Base-by-base conservation (phyloP, 2,113 vertebrate species). In the Miniopterus natalensis region DNA sequence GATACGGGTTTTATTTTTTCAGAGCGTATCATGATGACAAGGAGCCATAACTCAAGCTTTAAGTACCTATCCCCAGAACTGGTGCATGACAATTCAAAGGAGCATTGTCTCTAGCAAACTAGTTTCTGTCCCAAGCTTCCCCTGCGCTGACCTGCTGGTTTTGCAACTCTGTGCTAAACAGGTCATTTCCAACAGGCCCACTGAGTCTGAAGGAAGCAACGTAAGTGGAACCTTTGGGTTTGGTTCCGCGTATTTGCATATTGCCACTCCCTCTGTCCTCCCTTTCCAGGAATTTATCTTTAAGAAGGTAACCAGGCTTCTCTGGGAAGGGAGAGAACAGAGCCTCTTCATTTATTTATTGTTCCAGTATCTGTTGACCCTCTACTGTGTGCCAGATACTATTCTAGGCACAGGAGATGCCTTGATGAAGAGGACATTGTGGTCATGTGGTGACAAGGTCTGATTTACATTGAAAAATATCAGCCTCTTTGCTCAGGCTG, bases 1-100 rank as follows among this genome's bases (percentile, higher is more conserved):
- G 53, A 25, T 75, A n/a, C 11, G 14, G 29, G 84, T 3, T 47
- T 27, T 83, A 84, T 85, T 80, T 68, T n/a, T 92, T 51, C 80
- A 66, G 74, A 45, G 23, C 55, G 21, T 36, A 27, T 81, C 61
- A 80, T 92, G 40, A 88, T 66, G 15, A 66, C 29, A 49, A 36
- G 47, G 17, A 70, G 31, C 49, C 80, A 29, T 70, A 75, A 66
- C 66, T 78, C 80, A 73, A 59, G 79, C 49, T 31, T 83, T 14
- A 92, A 59, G 20, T 79, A 42, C 42, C 79, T 91, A 65, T 77
- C 14, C 53, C 77, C 36, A 20, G 92, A 84, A 95, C 42, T 18
- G 7, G 42, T 47, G 18, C 36, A 17, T 31, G 4, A 4, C 42
- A 59, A 29, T 77, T 70, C 90, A 88, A 84, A 59, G 75, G 27